Percentiles rank a stretch among this genome's conserved stretches.
phyloP scores from a whole-genome alignment of 2,797 vertebrate genomes.

The Gallinago stenura region DNA sequence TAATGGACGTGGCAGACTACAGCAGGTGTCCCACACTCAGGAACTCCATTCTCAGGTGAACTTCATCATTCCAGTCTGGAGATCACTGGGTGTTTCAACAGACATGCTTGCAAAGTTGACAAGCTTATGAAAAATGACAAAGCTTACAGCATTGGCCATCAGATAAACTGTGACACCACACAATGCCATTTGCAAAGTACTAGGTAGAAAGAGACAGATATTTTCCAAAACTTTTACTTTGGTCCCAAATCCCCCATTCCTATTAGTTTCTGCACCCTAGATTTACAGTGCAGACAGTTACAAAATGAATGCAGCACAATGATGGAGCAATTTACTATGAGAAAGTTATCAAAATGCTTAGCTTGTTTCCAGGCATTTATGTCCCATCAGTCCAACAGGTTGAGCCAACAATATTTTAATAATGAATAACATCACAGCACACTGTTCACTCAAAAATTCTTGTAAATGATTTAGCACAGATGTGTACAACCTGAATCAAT shows the following conservation, averaged over 20 bases:
- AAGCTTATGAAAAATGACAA: background rate
- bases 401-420: background rate
- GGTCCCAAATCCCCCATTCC: background rate
- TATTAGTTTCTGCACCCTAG: background rate
- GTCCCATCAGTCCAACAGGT: background rate
- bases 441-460: background rate
- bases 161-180: background rate
- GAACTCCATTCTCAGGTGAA: background rate
- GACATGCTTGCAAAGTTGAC: background rate
- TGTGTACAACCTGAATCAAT: background rate
- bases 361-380: background rate
- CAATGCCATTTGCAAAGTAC: background rate
- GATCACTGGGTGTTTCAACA: background rate
- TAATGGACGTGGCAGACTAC: fast-evolving
- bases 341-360: conserved; percentile 11
- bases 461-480: conserved; percentile 1
- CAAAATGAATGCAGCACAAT: background rate
- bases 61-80: background rate
- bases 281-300: background rate
- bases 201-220: background rate
- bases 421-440: conserved; percentile 17
- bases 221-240: background rate
- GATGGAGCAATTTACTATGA: background rate
- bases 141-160: background rate
- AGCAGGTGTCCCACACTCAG: background rate